Evolutionary conservation across 2,797 vertebrate genomes (phyloP).

Genomic region (Sebastes diploproa): DNA sequence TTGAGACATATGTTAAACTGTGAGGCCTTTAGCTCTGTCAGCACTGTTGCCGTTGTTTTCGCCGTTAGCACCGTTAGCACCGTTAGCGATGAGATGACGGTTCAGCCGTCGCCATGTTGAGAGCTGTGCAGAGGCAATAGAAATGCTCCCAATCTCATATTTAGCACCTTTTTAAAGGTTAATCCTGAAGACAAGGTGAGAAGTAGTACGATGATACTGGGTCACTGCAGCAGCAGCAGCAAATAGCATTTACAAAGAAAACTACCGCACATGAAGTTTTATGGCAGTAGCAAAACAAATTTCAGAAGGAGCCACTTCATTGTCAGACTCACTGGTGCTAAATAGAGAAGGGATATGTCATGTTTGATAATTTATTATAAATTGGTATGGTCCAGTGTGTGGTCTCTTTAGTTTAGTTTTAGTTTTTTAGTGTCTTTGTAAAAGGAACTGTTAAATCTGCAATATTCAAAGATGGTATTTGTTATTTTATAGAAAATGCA

Average conservation of each 20-base stretch:
- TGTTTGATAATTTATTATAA: slow-evolving; percentile 28
- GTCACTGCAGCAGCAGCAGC: slow-evolving; percentile 5
- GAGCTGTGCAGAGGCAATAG: too few relatives aligned
- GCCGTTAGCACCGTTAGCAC: too few relatives aligned
- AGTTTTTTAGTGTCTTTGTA: slow-evolving; percentile 1
- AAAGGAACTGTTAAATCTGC: slow-evolving; percentile 37
- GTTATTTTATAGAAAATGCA: slow-evolving; percentile 38
- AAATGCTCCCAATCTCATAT: too few relatives aligned
- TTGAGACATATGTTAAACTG: too few relatives aligned
- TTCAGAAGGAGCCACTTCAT: slow-evolving; percentile 8
- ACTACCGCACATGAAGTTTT: not conserved
- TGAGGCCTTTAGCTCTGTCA: too few relatives aligned
- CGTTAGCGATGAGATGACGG: too few relatives aligned
- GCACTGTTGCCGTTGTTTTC: too few relatives aligned
- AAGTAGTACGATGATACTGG: not conserved
- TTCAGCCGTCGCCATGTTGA: too few relatives aligned
- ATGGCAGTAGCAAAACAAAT: not conserved
- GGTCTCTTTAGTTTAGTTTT: slow-evolving; percentile 15
- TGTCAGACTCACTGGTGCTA: slow-evolving; percentile 18
- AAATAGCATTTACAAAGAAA: not conserved
- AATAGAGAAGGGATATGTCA: slow-evolving; percentile 11
- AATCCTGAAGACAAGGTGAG: not conserved
- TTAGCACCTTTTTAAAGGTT: not conserved
- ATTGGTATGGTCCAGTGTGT: slow-evolving; percentile 23
- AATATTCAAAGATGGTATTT: slow-evolving; percentile 36